phyloP scores from a whole-genome alignment of 2,888 invertebrate species.

The Plusia festucae region DNA sequence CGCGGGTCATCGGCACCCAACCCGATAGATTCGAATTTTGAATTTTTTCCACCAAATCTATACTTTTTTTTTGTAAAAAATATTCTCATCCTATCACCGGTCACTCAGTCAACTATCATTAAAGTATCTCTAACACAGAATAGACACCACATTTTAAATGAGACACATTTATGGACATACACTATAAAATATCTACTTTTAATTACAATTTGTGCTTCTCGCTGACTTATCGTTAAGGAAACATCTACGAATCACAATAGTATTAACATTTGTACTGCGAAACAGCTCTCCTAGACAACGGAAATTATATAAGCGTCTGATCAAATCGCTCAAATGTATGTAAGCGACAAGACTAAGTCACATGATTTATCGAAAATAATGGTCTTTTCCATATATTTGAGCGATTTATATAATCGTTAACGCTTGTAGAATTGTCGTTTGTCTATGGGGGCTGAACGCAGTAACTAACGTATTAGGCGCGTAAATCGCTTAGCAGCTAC shows the following conservation, averaged over 20 bases:
- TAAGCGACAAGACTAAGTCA: too few relatives aligned
- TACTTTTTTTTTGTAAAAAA: conserved; percentile 83
- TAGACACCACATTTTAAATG: conserved; percentile 89
- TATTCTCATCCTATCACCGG: conserved; percentile 82
- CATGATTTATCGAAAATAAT: too few relatives aligned
- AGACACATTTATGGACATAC: conserved; percentile 88
- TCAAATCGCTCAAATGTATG: too few relatives aligned
- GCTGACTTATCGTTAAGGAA: conserved; percentile 76
- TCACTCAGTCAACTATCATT: conserved; percentile 86
- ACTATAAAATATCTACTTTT: conserved; percentile 81
- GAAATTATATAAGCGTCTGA: too few relatives aligned
- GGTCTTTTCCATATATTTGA: too few relatives aligned
- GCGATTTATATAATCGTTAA: conserved; percentile 7
- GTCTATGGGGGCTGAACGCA: background rate
- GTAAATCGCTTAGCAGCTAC: conserved; percentile 29
- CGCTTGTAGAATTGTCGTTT: too few relatives aligned
- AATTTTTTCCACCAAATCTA: conserved; percentile 61
- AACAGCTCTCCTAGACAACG: background rate
- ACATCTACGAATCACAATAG: conserved; percentile 61
- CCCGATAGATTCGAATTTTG: conserved; percentile 67
- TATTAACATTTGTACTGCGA: conserved; percentile 54
- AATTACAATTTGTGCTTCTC: conserved; percentile 79
- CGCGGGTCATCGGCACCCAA: conserved; percentile 64
- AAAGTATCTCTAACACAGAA: conserved; percentile 86
- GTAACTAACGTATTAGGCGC: conserved; percentile 16